A percentile compares a stretch with the other conserved stretches of the same genome.
Conservation (phyloP, 2,113 vertebrate species). For the Mormoops blainvillei region DNA sequence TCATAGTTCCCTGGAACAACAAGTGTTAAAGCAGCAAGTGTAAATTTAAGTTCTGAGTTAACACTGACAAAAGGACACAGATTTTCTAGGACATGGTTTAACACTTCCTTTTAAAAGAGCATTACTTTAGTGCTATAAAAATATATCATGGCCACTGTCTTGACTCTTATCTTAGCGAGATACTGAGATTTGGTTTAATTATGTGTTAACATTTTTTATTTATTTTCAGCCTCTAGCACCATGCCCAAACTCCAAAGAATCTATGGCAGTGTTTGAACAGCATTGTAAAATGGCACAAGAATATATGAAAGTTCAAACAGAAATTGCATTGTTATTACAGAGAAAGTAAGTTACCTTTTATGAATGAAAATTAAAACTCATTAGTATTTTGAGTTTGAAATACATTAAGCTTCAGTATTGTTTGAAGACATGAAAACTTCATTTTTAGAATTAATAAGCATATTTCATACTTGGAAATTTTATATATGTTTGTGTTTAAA, state of each 20-base stretch:
- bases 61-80: conserved; percentile 41
- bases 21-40: conserved; percentile 64
- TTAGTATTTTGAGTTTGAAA: conserved; percentile 3
- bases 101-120: conserved; percentile 78
- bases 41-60: conserved; percentile 71
- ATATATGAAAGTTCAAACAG: conserved; percentile 99
- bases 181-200: conserved; percentile 73
- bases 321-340: conserved; percentile 96
- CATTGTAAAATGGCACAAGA: conserved; percentile 99
- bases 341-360: conserved; percentile 89
- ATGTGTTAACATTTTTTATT: conserved; percentile 75
- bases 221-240: conserved; percentile 94
- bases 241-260: conserved; percentile 99
- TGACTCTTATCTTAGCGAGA: conserved; percentile 48
- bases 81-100: conserved; percentile 69
- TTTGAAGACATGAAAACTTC: conserved; percentile 3
- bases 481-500: neutral
- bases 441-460: conserved; percentile 4
- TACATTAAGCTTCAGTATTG: neutral
- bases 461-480: conserved; percentile 10
- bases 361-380: neutral
- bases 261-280: conserved; percentile 99
- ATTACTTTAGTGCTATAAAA: conserved; percentile 71
- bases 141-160: conserved; percentile 70
- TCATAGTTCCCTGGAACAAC: conserved; percentile 48